Evolutionary conservation across 1,140 invertebrate genomes (phyloP), one percentile per base, ranked within the genome.

Genomic region (Meloidogyne floridensis): DNA sequence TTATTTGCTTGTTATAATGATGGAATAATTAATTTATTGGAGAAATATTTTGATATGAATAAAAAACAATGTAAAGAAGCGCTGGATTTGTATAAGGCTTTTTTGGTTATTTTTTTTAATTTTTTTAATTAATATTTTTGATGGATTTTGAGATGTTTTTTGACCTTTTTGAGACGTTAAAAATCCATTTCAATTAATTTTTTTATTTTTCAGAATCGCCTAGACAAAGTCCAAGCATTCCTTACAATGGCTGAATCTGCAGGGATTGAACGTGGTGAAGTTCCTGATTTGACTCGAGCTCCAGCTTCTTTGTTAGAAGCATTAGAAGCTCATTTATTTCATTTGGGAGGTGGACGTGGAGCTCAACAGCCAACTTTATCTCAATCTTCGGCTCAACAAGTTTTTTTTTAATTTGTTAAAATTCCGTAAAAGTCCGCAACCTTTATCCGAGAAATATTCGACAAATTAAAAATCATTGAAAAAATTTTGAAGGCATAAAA

Each of bases 31-130:
- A 99, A 99, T 93, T 93, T 99, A 85, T 92, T 99, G 91, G 96
- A 97, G 91, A 97, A 99, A 92, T 99, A 96, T 92, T 99, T 99
- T 92, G 96, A 98, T 91, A 98, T 99, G 96, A 98, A 99, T 91
- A 99, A 98, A 91, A 99, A 99, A 87, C 91, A 93, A 86, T 97
- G 95, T 89, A 93, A 95, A 90, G 97, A 99, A 91, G 97, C 96
- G 83, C 93, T 99, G 88, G 98, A 99, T 90, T 93, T 98, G 84
- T 99, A 99, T 91, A 99, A 99, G 92, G 98, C 97, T 91, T 99
- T 99, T 92, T 93, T 99, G 77, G 96, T 88, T 5, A n/a, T 15
- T 80, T 42, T 80, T 32, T 73, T 32, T 5, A 15, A 13, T 2
- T 32, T 73, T 73, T 51, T 10, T 74, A 9, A 56, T 20, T 20